phyloP scores from a whole-genome alignment of 2,888 invertebrate genomes.

The Antheraea yamamai region DNA sequence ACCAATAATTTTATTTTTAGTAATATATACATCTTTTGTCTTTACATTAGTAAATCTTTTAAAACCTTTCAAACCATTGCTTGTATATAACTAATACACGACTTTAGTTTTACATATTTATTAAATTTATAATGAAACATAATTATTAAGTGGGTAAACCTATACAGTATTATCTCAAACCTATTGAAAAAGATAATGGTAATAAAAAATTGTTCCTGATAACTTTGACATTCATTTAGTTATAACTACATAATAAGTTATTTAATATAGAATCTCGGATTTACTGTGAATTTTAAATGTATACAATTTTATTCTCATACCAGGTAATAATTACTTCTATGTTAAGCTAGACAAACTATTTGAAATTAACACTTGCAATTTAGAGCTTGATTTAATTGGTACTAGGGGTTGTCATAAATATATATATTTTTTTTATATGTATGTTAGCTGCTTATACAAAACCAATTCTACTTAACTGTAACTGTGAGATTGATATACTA shows the following conservation, averaged over 20 bases:
- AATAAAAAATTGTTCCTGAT: neutral
- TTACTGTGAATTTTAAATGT: neutral
- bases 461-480: too few species aligned
- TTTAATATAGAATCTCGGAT: conserved; percentile 1
- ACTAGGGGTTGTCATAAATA: too few species aligned
- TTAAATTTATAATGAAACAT: neutral
- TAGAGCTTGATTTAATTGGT: too few species aligned
- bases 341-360: neutral
- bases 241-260: neutral
- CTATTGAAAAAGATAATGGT: neutral
- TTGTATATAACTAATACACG: neutral
- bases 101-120: neutral
- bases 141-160: neutral
- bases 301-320: neutral
- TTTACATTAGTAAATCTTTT: too few species aligned
- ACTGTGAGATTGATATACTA: too few species aligned
- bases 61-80: too few species aligned
- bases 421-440: too few species aligned
- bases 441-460: too few species aligned
- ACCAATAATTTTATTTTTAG: conserved; percentile 20
- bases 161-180: neutral
- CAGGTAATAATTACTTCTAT: neutral
- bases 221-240: neutral
- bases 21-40: neutral
- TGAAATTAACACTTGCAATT: too few species aligned